phyloP scores from a whole-genome alignment of 2,797 vertebrate genomes.

The Loriculus beryllinus region DNA sequence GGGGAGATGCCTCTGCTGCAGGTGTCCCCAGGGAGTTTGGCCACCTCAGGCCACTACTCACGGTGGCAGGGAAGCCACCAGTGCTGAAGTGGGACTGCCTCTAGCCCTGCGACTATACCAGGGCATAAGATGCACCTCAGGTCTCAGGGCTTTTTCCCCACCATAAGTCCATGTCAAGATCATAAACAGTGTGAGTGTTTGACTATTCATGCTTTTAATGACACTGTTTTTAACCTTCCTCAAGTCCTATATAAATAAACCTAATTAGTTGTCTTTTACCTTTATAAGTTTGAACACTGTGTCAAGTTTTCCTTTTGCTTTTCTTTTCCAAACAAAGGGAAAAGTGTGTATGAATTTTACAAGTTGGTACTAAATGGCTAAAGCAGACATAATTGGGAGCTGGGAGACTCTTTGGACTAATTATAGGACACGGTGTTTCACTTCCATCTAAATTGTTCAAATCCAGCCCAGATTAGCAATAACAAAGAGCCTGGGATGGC shows the following conservation, averaged over 20 bases:
- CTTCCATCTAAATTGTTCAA: background rate
- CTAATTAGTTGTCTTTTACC: background rate
- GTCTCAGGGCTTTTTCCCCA: background rate
- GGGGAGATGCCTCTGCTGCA: background rate
- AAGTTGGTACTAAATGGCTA: background rate
- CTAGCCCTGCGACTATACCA: background rate
- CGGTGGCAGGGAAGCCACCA: background rate
- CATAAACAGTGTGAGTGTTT: fast-evolving
- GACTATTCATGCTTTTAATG: background rate
- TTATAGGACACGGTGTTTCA: background rate
- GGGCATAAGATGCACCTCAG: background rate
- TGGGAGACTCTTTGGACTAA: background rate
- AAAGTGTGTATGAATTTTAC: background rate
- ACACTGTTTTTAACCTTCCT: background rate
- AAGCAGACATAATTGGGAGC: background rate
- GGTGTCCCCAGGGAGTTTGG: background rate
- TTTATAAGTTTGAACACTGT: background rate
- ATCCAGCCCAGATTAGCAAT: background rate
- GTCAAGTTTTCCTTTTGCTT: background rate
- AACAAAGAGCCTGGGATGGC: background rate
- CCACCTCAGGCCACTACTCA: fast-evolving
- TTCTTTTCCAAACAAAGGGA: background rate
- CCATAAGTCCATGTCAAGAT: background rate
- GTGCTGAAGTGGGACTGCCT: background rate
- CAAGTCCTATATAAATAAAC: background rate